Conservation (phyloP, 2,888 invertebrate genomes). For the Syrista parreyssii region DNA sequence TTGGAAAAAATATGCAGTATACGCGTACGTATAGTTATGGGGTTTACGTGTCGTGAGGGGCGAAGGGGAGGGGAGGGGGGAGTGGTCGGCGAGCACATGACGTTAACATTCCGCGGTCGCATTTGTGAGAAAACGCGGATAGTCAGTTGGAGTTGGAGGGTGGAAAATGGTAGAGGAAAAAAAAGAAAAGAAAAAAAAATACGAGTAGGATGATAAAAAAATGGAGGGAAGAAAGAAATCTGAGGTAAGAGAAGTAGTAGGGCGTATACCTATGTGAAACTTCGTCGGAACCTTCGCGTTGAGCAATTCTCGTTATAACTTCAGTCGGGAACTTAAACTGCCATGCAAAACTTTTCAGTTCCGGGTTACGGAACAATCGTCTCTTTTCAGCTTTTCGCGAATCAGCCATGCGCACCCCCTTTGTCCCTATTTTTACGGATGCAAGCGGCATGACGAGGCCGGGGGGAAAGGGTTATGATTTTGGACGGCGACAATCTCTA, state of each 20-base stretch:
- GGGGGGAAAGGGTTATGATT: too few species aligned
- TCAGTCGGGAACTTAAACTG: conserved; percentile 46
- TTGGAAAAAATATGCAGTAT: conserved; percentile 36
- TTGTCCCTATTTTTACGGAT: neutral
- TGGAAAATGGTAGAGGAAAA: conserved; percentile 13
- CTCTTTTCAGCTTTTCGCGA: conserved; percentile 9
- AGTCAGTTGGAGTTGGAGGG: conserved; percentile 20
- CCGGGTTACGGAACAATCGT: conserved; percentile 41
- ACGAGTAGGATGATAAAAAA: neutral
- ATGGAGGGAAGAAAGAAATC: conserved; percentile 25
- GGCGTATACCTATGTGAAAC: conserved; percentile 31
- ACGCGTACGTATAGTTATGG: conserved; percentile 15
- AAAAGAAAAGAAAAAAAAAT: conserved; percentile 25
- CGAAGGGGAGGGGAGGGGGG: neutral
- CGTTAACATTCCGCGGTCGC: neutral
- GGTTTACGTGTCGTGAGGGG: conserved; percentile 38
- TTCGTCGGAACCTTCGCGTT: conserved; percentile 42
- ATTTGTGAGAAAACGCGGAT: too few species aligned
- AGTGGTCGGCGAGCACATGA: conserved; percentile 23
- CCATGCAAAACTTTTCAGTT: conserved; percentile 44
- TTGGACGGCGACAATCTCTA: too few species aligned
- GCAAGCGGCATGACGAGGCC: neutral
- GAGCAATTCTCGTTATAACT: conserved; percentile 60
- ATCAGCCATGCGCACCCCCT: neutral
- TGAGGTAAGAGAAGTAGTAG: too few species aligned